Conservation (phyloP, 2,888 invertebrate species). For the Onthophagus sagittarius region DNA sequence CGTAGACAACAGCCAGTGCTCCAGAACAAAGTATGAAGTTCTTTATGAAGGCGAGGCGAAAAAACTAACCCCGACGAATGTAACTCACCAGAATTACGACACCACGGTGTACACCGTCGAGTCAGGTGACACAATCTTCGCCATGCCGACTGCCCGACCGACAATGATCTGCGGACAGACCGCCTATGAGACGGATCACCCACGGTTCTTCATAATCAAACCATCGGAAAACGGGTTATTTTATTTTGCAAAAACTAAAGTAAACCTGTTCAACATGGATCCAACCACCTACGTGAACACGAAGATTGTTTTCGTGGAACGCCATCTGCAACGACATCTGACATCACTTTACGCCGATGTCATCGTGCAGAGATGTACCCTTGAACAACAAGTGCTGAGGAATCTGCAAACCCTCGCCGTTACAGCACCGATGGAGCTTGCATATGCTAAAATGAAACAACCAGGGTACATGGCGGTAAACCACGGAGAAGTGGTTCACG, state of each 20-base stretch:
- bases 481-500: constrained; percentile 22
- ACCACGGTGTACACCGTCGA: neutral
- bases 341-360: constrained; percentile 18
- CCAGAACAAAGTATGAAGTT: neutral
- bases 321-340: constrained; percentile 18
- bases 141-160: constrained; percentile 8
- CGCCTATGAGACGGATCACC: constrained; percentile 9
- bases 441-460: constrained; percentile 21
- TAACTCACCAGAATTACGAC: neutral
- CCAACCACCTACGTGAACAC: constrained; percentile 22
- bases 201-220: constrained; percentile 11
- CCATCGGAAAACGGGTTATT: constrained; percentile 13
- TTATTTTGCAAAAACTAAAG: neutral
- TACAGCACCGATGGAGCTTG: constrained; percentile 22
- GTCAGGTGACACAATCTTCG: neutral
- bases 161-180: constrained; percentile 5
- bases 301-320: constrained; percentile 22
- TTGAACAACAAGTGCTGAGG: constrained; percentile 19
- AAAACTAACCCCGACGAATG: neutral
- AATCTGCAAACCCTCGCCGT: constrained; percentile 22
- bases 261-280: constrained; percentile 17
- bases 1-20: constrained; percentile 4
- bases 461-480: constrained; percentile 23
- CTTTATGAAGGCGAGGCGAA: constrained; percentile 5
- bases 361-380: constrained; percentile 16